Conservation (phyloP, 2,797 vertebrate species). For the Rhabdophis nuchalis region DNA sequence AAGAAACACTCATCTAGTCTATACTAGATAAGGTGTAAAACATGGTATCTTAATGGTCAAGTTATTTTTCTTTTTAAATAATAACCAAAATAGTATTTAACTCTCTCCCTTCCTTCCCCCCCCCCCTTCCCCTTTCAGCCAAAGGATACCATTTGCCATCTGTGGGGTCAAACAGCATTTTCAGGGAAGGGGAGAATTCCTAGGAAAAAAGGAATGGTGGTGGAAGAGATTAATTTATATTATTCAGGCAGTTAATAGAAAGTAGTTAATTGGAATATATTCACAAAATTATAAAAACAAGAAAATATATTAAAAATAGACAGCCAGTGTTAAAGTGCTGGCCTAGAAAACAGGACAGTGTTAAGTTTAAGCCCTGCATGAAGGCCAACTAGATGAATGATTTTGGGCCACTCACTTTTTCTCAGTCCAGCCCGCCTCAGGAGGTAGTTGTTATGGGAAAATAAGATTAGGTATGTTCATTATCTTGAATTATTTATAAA, state of each 20-base stretch:
- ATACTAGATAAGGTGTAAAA: background rate
- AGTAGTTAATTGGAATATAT: background rate
- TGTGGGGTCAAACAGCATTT: background rate
- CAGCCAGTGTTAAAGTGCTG: background rate
- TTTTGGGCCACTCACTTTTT: background rate
- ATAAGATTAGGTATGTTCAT: background rate
- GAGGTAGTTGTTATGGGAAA: background rate
- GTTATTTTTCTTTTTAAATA: background rate
- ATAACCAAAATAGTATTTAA: background rate
- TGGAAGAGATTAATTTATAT: background rate
- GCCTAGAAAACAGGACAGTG: background rate
- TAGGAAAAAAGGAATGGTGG: background rate
- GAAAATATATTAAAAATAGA: background rate
- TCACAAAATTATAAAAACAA: background rate
- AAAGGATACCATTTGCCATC: background rate
- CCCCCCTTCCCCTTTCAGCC: background rate
- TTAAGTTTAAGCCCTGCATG: background rate
- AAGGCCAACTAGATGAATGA: background rate
- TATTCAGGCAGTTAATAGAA: background rate
- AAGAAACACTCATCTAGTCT: background rate
- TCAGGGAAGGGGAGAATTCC: background rate
- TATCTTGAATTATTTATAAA: background rate
- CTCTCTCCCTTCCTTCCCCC: background rate
- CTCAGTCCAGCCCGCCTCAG: background rate
- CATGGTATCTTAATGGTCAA: background rate